Evolutionary conservation across 1,140 invertebrate genomes (phyloP).

Genomic region (Ylistrum balloti): DNA sequence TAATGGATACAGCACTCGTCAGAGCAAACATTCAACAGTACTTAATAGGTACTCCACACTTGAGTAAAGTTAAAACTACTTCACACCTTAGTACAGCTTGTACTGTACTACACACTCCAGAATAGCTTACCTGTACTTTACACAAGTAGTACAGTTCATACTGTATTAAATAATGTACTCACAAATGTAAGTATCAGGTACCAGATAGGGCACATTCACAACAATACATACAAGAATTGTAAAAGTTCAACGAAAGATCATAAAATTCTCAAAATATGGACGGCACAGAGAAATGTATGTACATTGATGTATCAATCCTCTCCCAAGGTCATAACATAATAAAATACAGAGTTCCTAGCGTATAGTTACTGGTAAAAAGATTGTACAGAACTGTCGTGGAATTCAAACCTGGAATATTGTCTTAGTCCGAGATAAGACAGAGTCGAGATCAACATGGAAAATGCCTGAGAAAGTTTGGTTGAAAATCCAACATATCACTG

Average conservation of each 20-base stretch:
- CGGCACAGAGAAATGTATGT: conserved; percentile 32
- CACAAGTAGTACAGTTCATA: no score
- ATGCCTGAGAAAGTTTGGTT: conserved; percentile 1
- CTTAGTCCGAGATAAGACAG: background rate
- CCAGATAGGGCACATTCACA: background rate
- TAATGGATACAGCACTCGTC: background rate
- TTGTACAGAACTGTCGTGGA: background rate
- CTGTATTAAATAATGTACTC: no score
- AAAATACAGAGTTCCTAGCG: no score
- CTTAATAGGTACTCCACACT: background rate
- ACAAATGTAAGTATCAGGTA: background rate
- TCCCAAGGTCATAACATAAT: conserved; percentile 28
- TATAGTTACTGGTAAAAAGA: background rate
- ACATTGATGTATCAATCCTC: background rate
- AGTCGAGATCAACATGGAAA: conserved; percentile 24
- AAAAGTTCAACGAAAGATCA: background rate
- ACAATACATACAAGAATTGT: background rate
- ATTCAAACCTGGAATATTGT: conserved; percentile 40
- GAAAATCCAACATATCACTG: background rate
- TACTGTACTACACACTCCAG: background rate
- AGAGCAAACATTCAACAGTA: background rate
- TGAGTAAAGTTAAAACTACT: background rate
- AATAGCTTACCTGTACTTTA: background rate
- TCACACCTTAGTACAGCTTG: background rate
- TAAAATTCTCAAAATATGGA: conserved; percentile 34